Evolutionary conservation across 2,888 invertebrate genomes (phyloP), one percentile per base, ranked within the genome.

Genomic region (Dicyrtoma fusca): DNA sequence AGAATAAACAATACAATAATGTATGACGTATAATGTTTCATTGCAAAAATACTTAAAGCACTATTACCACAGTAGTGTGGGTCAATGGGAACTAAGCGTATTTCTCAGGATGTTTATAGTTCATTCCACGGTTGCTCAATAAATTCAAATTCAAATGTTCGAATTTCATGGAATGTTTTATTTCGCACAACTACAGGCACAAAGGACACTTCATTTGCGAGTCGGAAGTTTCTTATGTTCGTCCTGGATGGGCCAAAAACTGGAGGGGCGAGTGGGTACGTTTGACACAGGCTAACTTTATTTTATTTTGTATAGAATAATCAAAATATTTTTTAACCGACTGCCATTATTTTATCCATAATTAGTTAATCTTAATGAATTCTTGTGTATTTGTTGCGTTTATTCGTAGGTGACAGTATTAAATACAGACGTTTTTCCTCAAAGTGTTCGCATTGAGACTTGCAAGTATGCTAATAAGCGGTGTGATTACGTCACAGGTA

Each of bases 211-310:
- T 82, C 66, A 81, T 82, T 49, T 82, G 82, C 69, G 82, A 82
- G 73, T 81, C 82, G 47, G 81, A 81, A 63, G 82, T 82, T n/a
- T 78, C 81, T 6, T 82, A 82, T 69, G 77, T 82, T 25, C 77
- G 82, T 71, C 82, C 82, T 13, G 82, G 82, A 55, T 83, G 82
- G 82, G 82, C 82, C 1, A 81, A 81, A 66, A 82, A 82, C 75
- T 79, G 82, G 80, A 81, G 80, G 55, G 82, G 82, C 6, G 81
- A 81, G 70, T 82, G 82, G 82, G 81, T 70, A 63, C 2, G 34
- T 3, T 23, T 8, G 25, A 49, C 25, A 21, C 6, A 17, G 17
- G 34, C 3, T 5, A 17, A 19, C 42, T 34, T 11, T 57, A 11
- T 53, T 53, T 53, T 53, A n/a, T 53, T 13, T 53, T 8, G 8